A percentile compares a stretch with the other conserved stretches of the same genome.
These are phyloP conservation scores for Caenorhabditis wallacei DNA, from an alignment of 2,888 invertebrate genomes.

Conservation along the genomic window DNA sequence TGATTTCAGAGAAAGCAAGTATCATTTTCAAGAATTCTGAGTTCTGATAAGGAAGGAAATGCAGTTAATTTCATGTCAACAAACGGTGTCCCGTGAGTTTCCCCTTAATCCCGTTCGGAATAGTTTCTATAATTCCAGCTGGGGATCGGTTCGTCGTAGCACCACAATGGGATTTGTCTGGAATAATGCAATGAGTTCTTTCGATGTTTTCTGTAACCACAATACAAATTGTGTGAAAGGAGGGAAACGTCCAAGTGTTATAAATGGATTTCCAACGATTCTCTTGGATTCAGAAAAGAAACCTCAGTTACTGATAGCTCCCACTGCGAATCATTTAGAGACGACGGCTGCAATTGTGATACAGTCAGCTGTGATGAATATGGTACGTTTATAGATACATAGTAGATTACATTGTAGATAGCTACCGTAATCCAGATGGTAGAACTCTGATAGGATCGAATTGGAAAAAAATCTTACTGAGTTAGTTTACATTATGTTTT, in stretches of 20 bases:
- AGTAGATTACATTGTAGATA: not conserved
- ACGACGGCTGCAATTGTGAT: slow-evolving; percentile 42
- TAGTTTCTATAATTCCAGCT: too few species aligned
- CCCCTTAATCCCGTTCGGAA: too few species aligned
- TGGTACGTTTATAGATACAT: slow-evolving; percentile 30
- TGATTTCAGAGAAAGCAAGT: slow-evolving; percentile 46
- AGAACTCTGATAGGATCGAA: too few species aligned
- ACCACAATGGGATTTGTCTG: slow-evolving; percentile 69
- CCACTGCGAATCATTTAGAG: slow-evolving; percentile 35
- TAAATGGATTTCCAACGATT: slow-evolving; percentile 50
- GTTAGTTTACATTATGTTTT: too few species aligned
- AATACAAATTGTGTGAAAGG: slow-evolving; percentile 55
- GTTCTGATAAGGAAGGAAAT: slow-evolving; percentile 64
- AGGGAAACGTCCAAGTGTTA: slow-evolving; percentile 54
- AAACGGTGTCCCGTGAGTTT: slow-evolving; percentile 62
- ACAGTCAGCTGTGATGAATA: slow-evolving; percentile 43
- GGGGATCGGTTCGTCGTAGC: slow-evolving; percentile 67
- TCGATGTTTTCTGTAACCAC: slow-evolving; percentile 59
- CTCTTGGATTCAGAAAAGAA: slow-evolving; percentile 24
- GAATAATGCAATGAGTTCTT: slow-evolving; percentile 73
- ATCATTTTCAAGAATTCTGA: slow-evolving; percentile 57
- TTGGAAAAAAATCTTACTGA: too few species aligned
- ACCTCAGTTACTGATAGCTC: slow-evolving; percentile 43
- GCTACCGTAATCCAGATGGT: not conserved
- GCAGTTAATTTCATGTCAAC: slow-evolving; percentile 64